Conservation (phyloP, 1,140 invertebrate genomes). For the Chlorops oryzae region DNA sequence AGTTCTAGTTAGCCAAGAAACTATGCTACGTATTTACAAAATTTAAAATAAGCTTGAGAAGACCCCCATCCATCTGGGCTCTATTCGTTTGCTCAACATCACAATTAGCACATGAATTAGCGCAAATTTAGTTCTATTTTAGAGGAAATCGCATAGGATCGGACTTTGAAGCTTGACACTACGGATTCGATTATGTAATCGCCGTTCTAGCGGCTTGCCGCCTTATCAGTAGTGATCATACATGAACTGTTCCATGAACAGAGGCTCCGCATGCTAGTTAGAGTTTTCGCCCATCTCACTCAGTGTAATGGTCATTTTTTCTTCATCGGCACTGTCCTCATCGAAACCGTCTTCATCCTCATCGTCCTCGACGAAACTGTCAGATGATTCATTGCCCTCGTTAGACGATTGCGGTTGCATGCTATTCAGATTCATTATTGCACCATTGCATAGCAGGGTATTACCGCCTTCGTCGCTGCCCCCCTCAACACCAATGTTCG, state of each 20-base stretch:
- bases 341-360: conserved; percentile 54
- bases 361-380: conserved; percentile 54
- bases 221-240: conserved; percentile 35
- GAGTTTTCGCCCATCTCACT: conserved; percentile 46
- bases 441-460: too few relatives aligned
- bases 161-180: too few relatives aligned
- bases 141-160: too few relatives aligned
- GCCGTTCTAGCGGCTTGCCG: too few relatives aligned
- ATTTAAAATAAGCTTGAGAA: too few relatives aligned
- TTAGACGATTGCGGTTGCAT: not conserved
- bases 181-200: too few relatives aligned
- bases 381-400: conserved; percentile 16
- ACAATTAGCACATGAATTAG: too few relatives aligned
- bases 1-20: too few relatives aligned
- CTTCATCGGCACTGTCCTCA: conserved; percentile 58
- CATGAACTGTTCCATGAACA: conserved; percentile 48
- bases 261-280: conserved; percentile 47
- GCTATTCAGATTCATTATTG: not conserved
- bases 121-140: too few relatives aligned
- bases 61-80: too few relatives aligned
- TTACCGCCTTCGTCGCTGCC: conserved; percentile 7
- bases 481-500: conserved; percentile 32
- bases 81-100: too few relatives aligned
- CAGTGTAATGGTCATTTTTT: conserved; percentile 65
- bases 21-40: too few relatives aligned